Evolutionary conservation across 2,113 vertebrate species (phyloP).

Genomic region (Oenanthe oenanthe): DNA sequence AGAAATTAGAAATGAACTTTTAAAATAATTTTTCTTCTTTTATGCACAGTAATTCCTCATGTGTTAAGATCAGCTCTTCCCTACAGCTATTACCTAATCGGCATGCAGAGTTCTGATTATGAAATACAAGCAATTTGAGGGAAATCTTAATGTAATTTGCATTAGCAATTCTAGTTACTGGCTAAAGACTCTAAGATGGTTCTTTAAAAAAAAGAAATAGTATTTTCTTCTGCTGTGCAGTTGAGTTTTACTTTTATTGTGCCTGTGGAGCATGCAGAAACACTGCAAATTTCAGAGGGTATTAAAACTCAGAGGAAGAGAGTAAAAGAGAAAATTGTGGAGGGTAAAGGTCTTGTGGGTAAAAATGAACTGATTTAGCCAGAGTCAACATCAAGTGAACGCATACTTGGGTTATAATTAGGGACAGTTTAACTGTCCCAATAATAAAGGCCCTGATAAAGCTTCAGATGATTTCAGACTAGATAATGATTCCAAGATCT

Average conservation of each 20-base stretch:
- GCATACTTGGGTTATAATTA: background rate
- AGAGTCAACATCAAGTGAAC: background rate
- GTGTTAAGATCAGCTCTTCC: constrained; percentile 36
- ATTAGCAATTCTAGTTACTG: constrained; percentile 18
- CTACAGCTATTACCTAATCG: constrained; percentile 42
- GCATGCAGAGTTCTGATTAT: constrained; percentile 39
- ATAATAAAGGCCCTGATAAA: background rate
- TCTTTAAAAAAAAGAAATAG: background rate
- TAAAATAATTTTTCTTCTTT: constrained; percentile 38
- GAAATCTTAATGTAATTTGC: constrained; percentile 46
- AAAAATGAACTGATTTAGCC: background rate
- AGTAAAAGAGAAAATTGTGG: background rate
- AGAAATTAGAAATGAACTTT: constrained; percentile 50
- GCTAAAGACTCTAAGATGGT: constrained; percentile 13
- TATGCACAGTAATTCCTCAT: constrained; percentile 4
- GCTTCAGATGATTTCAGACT: background rate
- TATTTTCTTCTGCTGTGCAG: background rate
- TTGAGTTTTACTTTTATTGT: background rate
- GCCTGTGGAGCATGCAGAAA: background rate
- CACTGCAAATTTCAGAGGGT: background rate
- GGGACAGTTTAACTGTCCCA: background rate
- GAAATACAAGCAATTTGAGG: constrained; percentile 24
- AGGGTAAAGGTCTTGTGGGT: background rate
- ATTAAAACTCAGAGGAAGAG: background rate
- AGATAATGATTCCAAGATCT: background rate